These are phyloP conservation scores for Delphinus delphis DNA, from an alignment of 2,113 vertebrate species.

Conservation along the genomic window DNA sequence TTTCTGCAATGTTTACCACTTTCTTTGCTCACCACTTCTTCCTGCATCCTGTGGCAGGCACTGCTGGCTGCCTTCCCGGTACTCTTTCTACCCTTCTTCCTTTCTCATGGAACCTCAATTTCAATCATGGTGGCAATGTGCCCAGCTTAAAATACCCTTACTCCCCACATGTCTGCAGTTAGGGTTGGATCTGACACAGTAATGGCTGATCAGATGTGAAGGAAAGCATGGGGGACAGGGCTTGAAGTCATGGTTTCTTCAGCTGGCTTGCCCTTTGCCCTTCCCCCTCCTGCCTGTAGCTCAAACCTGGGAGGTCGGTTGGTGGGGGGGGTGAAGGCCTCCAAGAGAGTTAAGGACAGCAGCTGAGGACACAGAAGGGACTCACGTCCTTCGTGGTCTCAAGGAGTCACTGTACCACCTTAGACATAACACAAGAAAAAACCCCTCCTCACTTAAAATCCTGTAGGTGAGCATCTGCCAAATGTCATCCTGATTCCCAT, in stretches of 20 bases:
- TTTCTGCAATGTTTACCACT: background rate
- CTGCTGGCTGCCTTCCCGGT: background rate
- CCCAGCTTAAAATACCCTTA: background rate
- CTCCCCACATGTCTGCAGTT: background rate
- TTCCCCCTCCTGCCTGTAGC: background rate
- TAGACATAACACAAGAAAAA: background rate
- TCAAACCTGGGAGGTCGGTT: background rate
- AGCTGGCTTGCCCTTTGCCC: background rate
- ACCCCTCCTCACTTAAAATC: background rate
- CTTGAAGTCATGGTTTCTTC: background rate
- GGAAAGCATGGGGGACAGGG: background rate
- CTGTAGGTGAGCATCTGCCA: background rate
- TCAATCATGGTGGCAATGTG: background rate
- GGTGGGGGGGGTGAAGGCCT: background rate
- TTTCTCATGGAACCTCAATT: background rate
- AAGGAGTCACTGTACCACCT: background rate
- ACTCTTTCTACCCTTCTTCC: background rate
- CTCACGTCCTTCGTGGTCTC: background rate
- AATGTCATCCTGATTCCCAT: background rate
- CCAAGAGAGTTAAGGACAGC: background rate
- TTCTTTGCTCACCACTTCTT: background rate
- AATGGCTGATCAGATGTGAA: background rate
- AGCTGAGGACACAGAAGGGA: background rate
- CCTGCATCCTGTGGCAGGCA: background rate
- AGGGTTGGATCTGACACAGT: background rate